phyloP scores from a whole-genome alignment of 2,113 vertebrate species.

The Varanus salvator region DNA sequence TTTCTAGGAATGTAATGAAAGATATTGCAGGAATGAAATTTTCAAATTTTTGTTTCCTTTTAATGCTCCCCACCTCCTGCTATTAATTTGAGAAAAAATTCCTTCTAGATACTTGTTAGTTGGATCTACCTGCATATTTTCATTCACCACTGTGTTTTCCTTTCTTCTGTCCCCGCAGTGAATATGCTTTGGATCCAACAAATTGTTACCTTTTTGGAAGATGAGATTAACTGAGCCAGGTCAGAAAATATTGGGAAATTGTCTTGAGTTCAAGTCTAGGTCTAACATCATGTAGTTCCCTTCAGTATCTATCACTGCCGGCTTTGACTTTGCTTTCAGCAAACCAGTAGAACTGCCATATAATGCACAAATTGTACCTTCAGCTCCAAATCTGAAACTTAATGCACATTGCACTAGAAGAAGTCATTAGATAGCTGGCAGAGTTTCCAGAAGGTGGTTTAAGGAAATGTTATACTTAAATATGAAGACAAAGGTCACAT shows the following conservation, averaged over 20 bases:
- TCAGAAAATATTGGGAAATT: background rate
- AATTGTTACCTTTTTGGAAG: background rate
- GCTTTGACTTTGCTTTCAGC: conserved; percentile 18
- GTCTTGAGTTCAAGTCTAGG: background rate
- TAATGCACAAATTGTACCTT: accelerated
- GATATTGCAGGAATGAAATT: conserved; percentile 58
- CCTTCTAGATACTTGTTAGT: conserved; percentile 43
- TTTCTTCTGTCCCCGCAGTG: conserved; percentile 6
- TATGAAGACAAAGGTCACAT: conserved; percentile 80
- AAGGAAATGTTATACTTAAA: conserved; percentile 74
- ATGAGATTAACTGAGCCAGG: conserved; percentile 2
- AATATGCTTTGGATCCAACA: conserved; percentile 25
- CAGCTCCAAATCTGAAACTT: conserved; percentile 28
- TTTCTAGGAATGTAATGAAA: conserved; percentile 65
- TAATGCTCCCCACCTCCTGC: conserved; percentile 41
- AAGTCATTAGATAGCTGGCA: conserved; percentile 46
- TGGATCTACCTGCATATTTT: conserved; percentile 51
- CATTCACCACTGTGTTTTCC: conserved; percentile 47
- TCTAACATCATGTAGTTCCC: background rate
- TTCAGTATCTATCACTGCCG: conserved; percentile 12
- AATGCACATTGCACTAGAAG: conserved; percentile 18
- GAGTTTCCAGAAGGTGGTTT: conserved; percentile 69
- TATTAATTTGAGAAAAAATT: too few relatives aligned
- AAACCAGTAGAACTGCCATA: conserved; percentile 24
- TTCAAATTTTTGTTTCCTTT: conserved; percentile 39